Percentiles rank a stretch among this genome's conserved stretches.
Conservation (phyloP, 1,140 invertebrate species). For the Lordiphosa clarofinis region DNA sequence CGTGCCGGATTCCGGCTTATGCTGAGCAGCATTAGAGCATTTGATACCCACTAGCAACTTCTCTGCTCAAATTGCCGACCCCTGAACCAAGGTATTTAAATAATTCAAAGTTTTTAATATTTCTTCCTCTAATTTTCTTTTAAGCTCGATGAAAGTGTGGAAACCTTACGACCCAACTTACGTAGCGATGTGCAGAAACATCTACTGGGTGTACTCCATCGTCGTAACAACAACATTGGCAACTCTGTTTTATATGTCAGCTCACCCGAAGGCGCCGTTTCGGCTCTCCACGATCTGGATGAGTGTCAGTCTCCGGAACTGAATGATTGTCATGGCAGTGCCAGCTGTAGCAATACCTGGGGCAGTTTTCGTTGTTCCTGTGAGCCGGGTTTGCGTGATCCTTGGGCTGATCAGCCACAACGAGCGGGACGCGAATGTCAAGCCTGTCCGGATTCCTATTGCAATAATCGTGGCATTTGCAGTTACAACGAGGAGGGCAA, state of each 20-base stretch:
- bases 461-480: constrained; percentile 91
- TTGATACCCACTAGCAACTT: too few species aligned
- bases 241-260: constrained; percentile 91
- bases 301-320: constrained; percentile 91
- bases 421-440: constrained; percentile 87
- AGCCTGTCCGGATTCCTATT: constrained; percentile 88
- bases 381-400: constrained; percentile 88
- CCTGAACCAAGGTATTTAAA: too few species aligned
- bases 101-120: too few species aligned
- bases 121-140: not conserved
- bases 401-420: constrained; percentile 82
- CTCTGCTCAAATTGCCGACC: too few species aligned
- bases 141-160: constrained; percentile 83
- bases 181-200: constrained; percentile 90
- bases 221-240: constrained; percentile 91
- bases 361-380: constrained; percentile 93
- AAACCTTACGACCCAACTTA: constrained; percentile 85
- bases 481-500: constrained; percentile 86
- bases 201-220: constrained; percentile 89
- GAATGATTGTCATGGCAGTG: constrained; percentile 94
- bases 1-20: too few species aligned
- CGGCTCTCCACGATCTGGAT: constrained; percentile 90
- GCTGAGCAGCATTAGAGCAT: too few species aligned
- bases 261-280: constrained; percentile 87
- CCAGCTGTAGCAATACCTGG: constrained; percentile 92